These are phyloP conservation scores for Notolabrus celidotus DNA, from an alignment of 2,797 vertebrate species.

Conservation along the genomic window DNA sequence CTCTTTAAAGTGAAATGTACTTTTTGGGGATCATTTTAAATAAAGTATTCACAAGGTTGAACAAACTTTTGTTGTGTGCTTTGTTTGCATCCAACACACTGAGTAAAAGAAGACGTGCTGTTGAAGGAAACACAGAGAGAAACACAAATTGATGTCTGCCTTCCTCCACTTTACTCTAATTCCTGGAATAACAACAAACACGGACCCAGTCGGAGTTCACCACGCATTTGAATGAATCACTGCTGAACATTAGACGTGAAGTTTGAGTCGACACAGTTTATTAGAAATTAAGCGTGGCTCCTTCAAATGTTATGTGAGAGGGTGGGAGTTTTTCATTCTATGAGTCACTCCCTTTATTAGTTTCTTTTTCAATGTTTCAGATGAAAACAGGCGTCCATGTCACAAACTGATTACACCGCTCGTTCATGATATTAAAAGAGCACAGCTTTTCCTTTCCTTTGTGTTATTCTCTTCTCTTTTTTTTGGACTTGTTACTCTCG, in stretches of 20 bases:
- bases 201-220: background rate
- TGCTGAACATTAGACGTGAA: background rate
- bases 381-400: background rate
- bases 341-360: background rate
- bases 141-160: background rate
- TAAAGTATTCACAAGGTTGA: conserved; percentile 12
- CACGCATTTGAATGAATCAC: background rate
- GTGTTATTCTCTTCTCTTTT: conserved; percentile 22
- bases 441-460: background rate
- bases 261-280: background rate
- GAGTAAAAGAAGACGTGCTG: background rate
- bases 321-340: background rate
- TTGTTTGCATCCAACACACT: too few species aligned
- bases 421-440: background rate
- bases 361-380: background rate
- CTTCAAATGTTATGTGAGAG: background rate
- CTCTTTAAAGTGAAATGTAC: background rate
- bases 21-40: conserved; percentile 5
- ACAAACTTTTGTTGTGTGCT: background rate
- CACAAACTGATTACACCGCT: background rate
- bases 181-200: background rate
- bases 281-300: background rate
- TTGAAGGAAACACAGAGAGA: background rate
- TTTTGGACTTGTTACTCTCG: conserved; percentile 7
- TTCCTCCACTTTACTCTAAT: background rate